A percentile compares a stretch with the other conserved stretches of the same genome.
These are phyloP conservation scores for Asobara japonica DNA, from an alignment of 1,140 invertebrate genomes.

Conservation along the genomic window DNA sequence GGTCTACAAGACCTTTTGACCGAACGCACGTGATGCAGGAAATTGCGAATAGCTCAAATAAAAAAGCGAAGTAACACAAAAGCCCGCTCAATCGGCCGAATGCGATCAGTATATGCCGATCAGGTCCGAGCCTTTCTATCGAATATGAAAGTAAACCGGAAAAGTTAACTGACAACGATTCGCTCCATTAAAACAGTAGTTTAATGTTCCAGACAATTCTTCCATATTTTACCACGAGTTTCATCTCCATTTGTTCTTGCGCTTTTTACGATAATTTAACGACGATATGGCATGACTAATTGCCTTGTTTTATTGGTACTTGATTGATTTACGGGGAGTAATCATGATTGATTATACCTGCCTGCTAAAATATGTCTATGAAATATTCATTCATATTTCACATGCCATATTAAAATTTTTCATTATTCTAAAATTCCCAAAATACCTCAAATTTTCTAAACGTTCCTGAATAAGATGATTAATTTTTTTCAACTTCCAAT, in stretches of 20 bases:
- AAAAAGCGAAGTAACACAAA: too few relatives aligned
- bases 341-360: constrained; percentile 45
- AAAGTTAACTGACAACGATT: constrained; percentile 4
- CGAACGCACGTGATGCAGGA: too few relatives aligned
- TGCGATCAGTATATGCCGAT: constrained; percentile 20
- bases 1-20: too few relatives aligned
- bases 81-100: too few relatives aligned
- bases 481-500: too few relatives aligned
- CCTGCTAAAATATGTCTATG: too few relatives aligned
- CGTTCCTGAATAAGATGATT: too few relatives aligned
- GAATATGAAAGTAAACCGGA: constrained; percentile 34
- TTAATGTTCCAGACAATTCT: not conserved
- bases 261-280: not conserved
- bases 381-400: too few relatives aligned
- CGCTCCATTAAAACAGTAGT: not conserved
- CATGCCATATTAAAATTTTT: too few relatives aligned
- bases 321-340: not conserved
- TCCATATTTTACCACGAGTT: not conserved
- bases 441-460: too few relatives aligned
- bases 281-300: not conserved
- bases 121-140: constrained; percentile 15
- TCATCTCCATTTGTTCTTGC: not conserved
- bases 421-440: too few relatives aligned
- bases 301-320: not conserved
- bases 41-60: too few relatives aligned